Conservation (phyloP, 2,888 invertebrate species). For the Syrphus vitripennis region DNA sequence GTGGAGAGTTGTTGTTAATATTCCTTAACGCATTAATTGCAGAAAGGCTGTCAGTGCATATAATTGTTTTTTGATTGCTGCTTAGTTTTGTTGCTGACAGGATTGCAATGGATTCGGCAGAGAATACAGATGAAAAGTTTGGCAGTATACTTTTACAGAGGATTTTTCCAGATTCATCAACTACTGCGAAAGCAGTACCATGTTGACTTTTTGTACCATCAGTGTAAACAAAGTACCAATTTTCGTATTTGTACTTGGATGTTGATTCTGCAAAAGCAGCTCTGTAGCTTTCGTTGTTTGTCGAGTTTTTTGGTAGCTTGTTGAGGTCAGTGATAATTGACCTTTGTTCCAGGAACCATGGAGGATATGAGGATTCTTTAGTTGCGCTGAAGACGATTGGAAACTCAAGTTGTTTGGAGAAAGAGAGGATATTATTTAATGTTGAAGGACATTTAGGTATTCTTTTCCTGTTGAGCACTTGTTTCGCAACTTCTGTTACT, state of each 20-base stretch:
- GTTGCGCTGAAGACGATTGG: not conserved
- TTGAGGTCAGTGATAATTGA: not conserved
- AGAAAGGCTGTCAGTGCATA: too few relatives aligned
- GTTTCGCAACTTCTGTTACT: not conserved
- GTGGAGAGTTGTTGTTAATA: too few relatives aligned
- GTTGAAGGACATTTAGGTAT: not conserved
- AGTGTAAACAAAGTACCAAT: constrained; percentile 5
- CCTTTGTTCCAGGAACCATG: too few relatives aligned
- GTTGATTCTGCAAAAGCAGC: not conserved
- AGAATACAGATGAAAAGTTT: constrained; percentile 31
- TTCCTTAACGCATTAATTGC: too few relatives aligned
- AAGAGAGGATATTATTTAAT: not conserved
- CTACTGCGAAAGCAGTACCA: not conserved
- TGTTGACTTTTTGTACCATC: constrained; percentile 17
- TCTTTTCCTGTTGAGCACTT: not conserved
- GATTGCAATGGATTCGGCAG: not conserved
- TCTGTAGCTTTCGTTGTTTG: not conserved
- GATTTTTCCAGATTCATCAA: not conserved
- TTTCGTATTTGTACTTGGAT: not conserved
- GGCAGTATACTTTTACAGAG: too few relatives aligned
- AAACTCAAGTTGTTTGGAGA: not conserved
- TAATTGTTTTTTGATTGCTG: too few relatives aligned
- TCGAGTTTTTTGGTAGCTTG: not conserved
- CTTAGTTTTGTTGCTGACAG: too few relatives aligned
- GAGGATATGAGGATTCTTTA: too few relatives aligned